A percentile compares a stretch with the other conserved stretches of the same genome.
Evolutionary conservation across 2,797 vertebrate species (phyloP).

Genomic region (Myotis daubentonii): DNA sequence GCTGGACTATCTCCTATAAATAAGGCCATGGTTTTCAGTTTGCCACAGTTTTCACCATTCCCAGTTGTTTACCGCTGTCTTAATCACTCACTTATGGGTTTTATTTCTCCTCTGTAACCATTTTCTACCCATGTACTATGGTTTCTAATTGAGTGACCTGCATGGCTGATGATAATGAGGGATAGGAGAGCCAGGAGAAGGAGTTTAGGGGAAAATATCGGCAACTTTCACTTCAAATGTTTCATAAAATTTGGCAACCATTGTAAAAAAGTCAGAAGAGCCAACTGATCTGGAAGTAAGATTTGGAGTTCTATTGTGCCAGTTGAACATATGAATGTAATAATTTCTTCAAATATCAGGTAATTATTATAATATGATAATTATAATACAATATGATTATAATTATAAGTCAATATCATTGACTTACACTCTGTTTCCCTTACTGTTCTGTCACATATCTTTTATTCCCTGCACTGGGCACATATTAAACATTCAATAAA

Average conservation of each 20-base stretch:
- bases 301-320: slow-evolving; percentile 11
- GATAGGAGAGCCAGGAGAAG: neutral
- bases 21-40: neutral
- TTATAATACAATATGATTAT: neutral
- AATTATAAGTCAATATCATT: neutral
- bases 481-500: slow-evolving; percentile 16
- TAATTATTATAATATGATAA: neutral
- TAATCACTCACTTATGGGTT: neutral
- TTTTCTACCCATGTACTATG: neutral
- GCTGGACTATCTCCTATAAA: neutral
- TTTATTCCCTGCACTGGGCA: neutral
- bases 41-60: neutral
- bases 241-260: neutral
- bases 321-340: neutral
- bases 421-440: neutral
- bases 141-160: neutral
- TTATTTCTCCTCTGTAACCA: neutral
- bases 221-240: neutral
- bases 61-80: neutral
- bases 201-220: neutral
- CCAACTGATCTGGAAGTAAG: neutral
- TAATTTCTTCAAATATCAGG: neutral
- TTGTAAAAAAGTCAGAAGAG: neutral
- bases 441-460: neutral
- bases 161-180: neutral